Percentiles rank a stretch among this genome's conserved stretches.
These are phyloP conservation scores for Misgurnus mizolepis DNA, from an alignment of 2,113 vertebrate genomes.

Conservation along the genomic window DNA sequence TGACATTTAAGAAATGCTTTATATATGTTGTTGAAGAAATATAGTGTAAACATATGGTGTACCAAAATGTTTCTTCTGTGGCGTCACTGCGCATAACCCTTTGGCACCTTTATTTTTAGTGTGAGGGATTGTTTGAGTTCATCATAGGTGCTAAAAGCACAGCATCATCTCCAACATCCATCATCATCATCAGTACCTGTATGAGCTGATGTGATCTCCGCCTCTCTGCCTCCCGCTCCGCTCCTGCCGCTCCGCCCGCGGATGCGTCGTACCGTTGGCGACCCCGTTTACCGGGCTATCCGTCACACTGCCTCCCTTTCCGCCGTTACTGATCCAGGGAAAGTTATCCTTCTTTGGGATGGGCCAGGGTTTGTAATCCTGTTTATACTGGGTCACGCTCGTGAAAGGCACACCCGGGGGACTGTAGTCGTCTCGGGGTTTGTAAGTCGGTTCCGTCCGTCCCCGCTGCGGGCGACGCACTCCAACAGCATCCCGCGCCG, in stretches of 20 bases:
- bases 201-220: conserved; percentile 67
- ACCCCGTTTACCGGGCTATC: conserved; percentile 60
- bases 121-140: background rate
- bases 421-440: conserved; percentile 71
- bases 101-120: background rate
- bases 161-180: background rate
- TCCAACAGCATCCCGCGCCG: conserved; percentile 54
- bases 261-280: conserved; percentile 46
- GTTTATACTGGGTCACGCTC: conserved; percentile 85
- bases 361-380: conserved; percentile 87
- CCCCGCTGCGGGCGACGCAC: conserved; percentile 65
- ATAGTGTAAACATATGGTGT: too few species aligned
- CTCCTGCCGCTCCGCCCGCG: conserved; percentile 40
- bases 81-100: too few species aligned
- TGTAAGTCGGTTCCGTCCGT: conserved; percentile 68
- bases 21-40: too few species aligned
- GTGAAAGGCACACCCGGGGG: conserved; percentile 73
- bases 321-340: conserved; percentile 75
- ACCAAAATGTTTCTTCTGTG: too few species aligned
- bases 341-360: conserved; percentile 78
- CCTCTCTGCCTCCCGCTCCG: conserved; percentile 59
- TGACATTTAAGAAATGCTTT: too few species aligned
- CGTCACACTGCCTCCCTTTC: conserved; percentile 50
- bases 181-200: conserved; percentile 66
- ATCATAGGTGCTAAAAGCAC: background rate